A percentile compares a stretch with the other conserved stretches of the same genome.
These are phyloP conservation scores for Cantharis rufa DNA, from an alignment of 2,888 invertebrate genomes.

Conservation along the genomic window DNA sequence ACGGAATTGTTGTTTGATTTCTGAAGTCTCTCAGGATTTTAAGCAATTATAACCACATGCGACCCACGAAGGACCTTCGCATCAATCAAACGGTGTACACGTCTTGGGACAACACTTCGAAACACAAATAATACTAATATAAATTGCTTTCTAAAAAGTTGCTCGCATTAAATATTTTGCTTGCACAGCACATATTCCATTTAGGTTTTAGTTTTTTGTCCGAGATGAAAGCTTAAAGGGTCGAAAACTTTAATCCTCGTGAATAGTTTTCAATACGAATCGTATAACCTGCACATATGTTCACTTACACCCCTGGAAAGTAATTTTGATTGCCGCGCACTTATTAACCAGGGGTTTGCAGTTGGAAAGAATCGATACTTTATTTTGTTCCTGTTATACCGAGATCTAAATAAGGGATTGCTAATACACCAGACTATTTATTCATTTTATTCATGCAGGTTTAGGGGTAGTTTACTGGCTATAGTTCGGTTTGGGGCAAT, in stretches of 20 bases:
- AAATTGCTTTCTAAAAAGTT: neutral
- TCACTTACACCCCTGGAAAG: conserved; percentile 50
- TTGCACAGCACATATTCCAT: conserved; percentile 38
- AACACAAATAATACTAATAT: neutral
- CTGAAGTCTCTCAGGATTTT: conserved; percentile 42
- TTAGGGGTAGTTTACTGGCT: conserved; percentile 45
- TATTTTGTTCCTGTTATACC: conserved; percentile 44
- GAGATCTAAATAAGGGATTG: conserved; percentile 46
- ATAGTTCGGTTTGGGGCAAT: conserved; percentile 40
- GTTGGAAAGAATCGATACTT: conserved; percentile 40
- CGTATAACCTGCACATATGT: conserved; percentile 59
- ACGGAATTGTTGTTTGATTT: conserved; percentile 28
- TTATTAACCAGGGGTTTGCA: neutral
- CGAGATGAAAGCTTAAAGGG: conserved; percentile 39
- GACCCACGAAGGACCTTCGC: conserved; percentile 49
- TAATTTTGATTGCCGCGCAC: conserved; percentile 39
- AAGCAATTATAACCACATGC: conserved; percentile 58
- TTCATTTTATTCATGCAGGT: conserved; percentile 50
- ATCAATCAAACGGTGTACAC: conserved; percentile 51
- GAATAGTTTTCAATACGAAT: conserved; percentile 57
- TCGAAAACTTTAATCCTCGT: conserved; percentile 48
- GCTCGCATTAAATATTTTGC: conserved; percentile 26
- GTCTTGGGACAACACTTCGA: conserved; percentile 36
- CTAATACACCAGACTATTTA: conserved; percentile 55
- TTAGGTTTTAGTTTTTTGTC: conserved; percentile 38